Evolutionary conservation across 2,113 vertebrate genomes (phyloP).

Genomic region (Brachionichthys hirsutus): DNA sequence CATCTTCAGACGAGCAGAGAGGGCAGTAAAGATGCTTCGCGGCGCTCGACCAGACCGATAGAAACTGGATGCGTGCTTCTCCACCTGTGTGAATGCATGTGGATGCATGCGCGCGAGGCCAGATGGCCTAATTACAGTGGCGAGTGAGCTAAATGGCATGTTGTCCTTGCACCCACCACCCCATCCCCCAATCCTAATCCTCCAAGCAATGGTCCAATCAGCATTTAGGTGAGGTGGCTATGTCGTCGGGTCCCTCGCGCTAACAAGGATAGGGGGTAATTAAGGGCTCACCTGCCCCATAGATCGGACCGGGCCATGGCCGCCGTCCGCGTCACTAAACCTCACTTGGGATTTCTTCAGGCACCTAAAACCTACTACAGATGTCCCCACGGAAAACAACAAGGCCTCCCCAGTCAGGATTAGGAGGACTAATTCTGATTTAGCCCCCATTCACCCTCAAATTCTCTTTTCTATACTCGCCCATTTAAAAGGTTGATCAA

Average conservation of each 20-base stretch:
- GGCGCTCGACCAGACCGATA: not conserved
- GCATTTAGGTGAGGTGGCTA: constrained; percentile 52
- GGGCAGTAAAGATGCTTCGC: constrained; percentile 1
- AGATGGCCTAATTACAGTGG: constrained; percentile 87
- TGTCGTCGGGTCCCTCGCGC: constrained; percentile 54
- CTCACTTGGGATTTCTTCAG: constrained; percentile 32
- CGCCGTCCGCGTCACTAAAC: constrained; percentile 27
- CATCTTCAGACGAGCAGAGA: not conserved
- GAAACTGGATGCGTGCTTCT: constrained; percentile 41
- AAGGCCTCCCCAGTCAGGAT: not conserved
- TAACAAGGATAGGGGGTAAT: constrained; percentile 80
- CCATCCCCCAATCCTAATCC: constrained; percentile 76
- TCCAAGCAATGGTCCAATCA: constrained; percentile 84
- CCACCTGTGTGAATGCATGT: constrained; percentile 58
- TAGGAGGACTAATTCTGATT: not conserved
- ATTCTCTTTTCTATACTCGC: constrained; percentile 5
- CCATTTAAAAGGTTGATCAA: not conserved
- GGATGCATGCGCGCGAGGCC: constrained; percentile 57
- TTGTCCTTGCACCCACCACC: constrained; percentile 60
- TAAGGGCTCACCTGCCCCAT: constrained; percentile 65
- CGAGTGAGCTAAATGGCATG: constrained; percentile 76
- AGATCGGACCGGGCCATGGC: constrained; percentile 12
- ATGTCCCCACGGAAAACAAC: constrained; percentile 4
- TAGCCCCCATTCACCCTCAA: not conserved
- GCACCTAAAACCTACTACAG: constrained; percentile 8